These are phyloP conservation scores for Bradynema listronoti DNA, from an alignment of 1,140 invertebrate species.

Conservation along the genomic window DNA sequence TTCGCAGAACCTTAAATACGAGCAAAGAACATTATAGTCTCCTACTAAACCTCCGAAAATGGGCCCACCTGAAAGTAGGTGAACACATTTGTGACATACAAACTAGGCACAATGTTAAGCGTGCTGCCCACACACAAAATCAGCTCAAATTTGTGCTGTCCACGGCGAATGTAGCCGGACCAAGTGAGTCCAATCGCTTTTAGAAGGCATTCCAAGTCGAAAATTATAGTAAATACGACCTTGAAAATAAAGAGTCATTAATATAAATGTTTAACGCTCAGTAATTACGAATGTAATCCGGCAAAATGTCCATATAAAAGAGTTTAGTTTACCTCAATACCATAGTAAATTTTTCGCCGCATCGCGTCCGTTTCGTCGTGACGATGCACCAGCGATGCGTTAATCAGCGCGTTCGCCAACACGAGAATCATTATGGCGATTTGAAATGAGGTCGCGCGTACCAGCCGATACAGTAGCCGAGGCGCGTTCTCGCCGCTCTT, in stretches of 20 bases:
- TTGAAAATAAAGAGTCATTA: slow-evolving; percentile 17
- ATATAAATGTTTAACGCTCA: slow-evolving; percentile 14
- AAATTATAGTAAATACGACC: slow-evolving; percentile 67
- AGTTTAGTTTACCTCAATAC: slow-evolving; percentile 69
- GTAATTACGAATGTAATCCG: neutral
- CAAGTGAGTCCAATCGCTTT: slow-evolving; percentile 96
- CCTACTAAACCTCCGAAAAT: no score
- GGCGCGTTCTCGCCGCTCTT: slow-evolving; percentile 72
- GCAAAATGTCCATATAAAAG: neutral
- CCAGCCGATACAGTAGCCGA: slow-evolving; percentile 68
- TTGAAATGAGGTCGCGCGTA: slow-evolving; percentile 40
- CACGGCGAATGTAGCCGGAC: slow-evolving; percentile 84
- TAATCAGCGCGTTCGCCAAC: slow-evolving; percentile 84
- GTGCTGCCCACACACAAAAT: slow-evolving; percentile 87
- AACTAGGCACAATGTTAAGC: slow-evolving; percentile 79
- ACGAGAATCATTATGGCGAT: slow-evolving; percentile 37
- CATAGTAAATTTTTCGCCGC: slow-evolving; percentile 78
- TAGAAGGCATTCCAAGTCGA: slow-evolving; percentile 87
- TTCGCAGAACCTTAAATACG: slow-evolving; percentile 71
- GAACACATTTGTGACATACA: slow-evolving; percentile 78
- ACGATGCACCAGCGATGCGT: slow-evolving; percentile 88
- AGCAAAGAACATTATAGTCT: no score
- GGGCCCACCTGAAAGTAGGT: slow-evolving; percentile 82
- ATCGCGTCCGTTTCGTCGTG: slow-evolving; percentile 73
- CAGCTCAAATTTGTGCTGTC: slow-evolving; percentile 95